These are phyloP conservation scores for Spodoptera picta DNA, from an alignment of 2,888 invertebrate species.

Conservation along the genomic window DNA sequence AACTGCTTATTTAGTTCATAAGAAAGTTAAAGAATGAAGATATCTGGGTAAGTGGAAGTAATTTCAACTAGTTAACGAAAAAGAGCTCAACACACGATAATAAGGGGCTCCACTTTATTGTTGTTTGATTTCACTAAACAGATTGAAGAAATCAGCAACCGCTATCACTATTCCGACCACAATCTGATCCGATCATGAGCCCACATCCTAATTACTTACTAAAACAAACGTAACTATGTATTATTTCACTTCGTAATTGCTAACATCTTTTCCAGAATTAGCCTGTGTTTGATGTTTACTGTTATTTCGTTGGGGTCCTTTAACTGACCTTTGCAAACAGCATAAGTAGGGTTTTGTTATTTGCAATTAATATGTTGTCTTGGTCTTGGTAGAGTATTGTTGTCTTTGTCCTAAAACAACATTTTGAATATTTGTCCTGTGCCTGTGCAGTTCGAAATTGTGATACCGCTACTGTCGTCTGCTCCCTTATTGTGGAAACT, in stretches of 20 bases:
- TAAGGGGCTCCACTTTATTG: too few species aligned
- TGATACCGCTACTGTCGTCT: conserved; percentile 50
- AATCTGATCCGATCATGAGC: conserved; percentile 16
- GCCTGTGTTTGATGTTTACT: conserved; percentile 44
- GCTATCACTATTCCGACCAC: conserved; percentile 21
- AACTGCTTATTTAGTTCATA: too few species aligned
- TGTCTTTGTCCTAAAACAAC: conserved; percentile 77
- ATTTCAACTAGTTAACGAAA: too few species aligned
- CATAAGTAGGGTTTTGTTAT: conserved; percentile 62
- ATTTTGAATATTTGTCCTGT: conserved; percentile 64
- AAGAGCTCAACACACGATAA: too few species aligned
- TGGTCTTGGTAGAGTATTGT: conserved; percentile 68
- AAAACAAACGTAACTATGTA: conserved; percentile 38
- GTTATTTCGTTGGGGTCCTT: conserved; percentile 34
- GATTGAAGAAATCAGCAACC: neutral
- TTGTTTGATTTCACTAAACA: conserved; percentile 7
- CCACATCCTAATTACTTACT: conserved; percentile 27
- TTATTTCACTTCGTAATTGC: conserved; percentile 40
- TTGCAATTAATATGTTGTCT: conserved; percentile 78
- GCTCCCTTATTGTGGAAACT: conserved; percentile 52
- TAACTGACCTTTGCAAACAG: conserved; percentile 54
- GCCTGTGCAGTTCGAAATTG: conserved; percentile 50
- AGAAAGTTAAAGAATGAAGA: too few species aligned
- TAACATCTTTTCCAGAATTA: conserved; percentile 38
- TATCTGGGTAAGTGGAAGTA: too few species aligned